Evolutionary conservation across 2,113 vertebrate species (phyloP).

Genomic region (Mesembrinibis cayennensis): DNA sequence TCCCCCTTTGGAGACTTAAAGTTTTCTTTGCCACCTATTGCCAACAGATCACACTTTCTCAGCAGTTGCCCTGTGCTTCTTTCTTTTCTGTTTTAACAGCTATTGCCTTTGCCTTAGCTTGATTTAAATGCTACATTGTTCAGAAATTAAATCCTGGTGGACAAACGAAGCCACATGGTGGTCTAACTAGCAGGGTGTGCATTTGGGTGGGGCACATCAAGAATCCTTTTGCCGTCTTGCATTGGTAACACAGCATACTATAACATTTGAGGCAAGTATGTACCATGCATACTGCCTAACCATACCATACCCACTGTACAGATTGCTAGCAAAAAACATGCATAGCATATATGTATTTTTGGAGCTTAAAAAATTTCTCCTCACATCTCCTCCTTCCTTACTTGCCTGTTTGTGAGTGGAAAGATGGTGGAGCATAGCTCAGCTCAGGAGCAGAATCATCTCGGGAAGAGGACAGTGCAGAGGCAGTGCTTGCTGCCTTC

Average conservation of each 20-base stretch:
- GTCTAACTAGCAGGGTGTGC: not conserved
- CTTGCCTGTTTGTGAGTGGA: not conserved
- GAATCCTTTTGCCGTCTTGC: not conserved
- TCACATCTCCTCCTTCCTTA: not conserved
- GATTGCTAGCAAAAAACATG: not conserved
- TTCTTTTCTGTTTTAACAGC: not conserved
- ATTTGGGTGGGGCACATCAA: not conserved
- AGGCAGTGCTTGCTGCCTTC: not conserved
- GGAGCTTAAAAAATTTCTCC: not conserved
- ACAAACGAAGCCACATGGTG: not conserved
- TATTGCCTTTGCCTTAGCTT: not conserved
- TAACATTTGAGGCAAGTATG: not conserved
- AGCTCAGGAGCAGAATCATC: not conserved
- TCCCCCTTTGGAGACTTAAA: not conserved
- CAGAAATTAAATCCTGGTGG: not conserved
- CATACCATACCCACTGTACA: not conserved
- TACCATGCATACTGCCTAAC: not conserved
- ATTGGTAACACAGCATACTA: not conserved
- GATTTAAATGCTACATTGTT: not conserved
- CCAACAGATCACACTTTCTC: not conserved
- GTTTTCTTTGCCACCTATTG: not conserved
- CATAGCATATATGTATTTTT: not conserved
- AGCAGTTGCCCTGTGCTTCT: not conserved
- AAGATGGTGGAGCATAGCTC: not conserved
- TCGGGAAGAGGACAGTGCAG: not conserved